Percentiles rank a stretch among this genome's conserved stretches.
Conservation (phyloP, 30 jellyfish, hydroid and myxozoan genomes). For the Aurelia aurita region DNA sequence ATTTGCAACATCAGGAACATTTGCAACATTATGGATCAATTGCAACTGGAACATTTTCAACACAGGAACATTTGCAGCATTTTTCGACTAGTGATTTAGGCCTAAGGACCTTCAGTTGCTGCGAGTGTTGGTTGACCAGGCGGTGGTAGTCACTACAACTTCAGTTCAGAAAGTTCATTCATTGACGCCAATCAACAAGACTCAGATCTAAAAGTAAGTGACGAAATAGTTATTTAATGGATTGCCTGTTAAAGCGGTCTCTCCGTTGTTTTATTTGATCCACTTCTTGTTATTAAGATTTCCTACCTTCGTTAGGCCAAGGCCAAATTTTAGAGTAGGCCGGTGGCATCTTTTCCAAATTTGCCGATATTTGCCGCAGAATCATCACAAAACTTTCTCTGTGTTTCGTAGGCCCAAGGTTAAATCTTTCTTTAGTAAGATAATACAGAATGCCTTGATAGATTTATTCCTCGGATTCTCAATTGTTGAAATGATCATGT, state of each 20-base stretch:
- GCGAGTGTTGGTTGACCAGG: background rate
- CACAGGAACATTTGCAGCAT: too few species aligned
- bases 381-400: background rate
- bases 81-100: too few species aligned
- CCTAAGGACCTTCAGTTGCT: too few species aligned
- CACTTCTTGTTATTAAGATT: background rate
- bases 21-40: background rate
- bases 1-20: background rate
- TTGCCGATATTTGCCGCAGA: too few species aligned
- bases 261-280: background rate
- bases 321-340: too few species aligned
- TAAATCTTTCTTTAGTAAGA: background rate
- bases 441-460: background rate
- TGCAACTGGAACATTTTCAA: background rate
- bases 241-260: background rate
- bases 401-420: background rate
- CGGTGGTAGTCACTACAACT: background rate
- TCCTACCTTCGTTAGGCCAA: background rate
- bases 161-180: background rate
- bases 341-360: too few species aligned
- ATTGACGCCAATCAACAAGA: background rate
- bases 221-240: background rate
- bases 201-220: background rate
- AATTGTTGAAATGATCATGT: background rate
- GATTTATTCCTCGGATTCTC: background rate